Evolutionary conservation across 2,888 invertebrate species (phyloP).

Genomic region (Strigamia transsilvanica): DNA sequence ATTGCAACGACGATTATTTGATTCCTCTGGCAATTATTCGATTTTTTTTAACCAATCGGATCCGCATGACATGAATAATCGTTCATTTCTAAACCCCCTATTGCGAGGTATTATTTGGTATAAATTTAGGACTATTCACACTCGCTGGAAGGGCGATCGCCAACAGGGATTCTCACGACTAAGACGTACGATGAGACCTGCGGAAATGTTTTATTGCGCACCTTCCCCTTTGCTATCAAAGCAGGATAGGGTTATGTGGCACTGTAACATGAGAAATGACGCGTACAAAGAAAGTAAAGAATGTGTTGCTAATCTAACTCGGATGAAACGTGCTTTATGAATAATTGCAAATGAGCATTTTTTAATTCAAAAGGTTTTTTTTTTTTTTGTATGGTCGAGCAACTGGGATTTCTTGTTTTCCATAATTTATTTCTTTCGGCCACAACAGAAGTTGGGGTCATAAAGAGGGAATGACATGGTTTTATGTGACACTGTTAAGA

Average conservation of each 20-base stretch:
- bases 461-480: conserved; percentile 16
- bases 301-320: background rate
- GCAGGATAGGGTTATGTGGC: too few relatives aligned
- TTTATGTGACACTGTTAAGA: conserved; percentile 30
- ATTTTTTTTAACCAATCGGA: too few relatives aligned
- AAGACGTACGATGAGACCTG: too few relatives aligned
- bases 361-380: background rate
- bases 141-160: too few relatives aligned
- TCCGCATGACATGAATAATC: too few relatives aligned
- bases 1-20: background rate
- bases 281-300: background rate
- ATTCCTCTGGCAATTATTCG: too few relatives aligned
- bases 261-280: background rate
- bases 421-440: conserved; percentile 21
- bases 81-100: too few relatives aligned
- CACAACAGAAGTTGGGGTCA: conserved; percentile 26
- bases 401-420: conserved; percentile 19
- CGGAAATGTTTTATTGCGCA: too few relatives aligned
- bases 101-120: too few relatives aligned
- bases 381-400: background rate
- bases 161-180: too few relatives aligned
- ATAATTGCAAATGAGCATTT: background rate
- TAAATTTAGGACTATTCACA: too few relatives aligned
- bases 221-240: too few relatives aligned
- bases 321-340: background rate